Conservation (phyloP, 2,113 vertebrate species). For the Tragelaphus scriptus region DNA sequence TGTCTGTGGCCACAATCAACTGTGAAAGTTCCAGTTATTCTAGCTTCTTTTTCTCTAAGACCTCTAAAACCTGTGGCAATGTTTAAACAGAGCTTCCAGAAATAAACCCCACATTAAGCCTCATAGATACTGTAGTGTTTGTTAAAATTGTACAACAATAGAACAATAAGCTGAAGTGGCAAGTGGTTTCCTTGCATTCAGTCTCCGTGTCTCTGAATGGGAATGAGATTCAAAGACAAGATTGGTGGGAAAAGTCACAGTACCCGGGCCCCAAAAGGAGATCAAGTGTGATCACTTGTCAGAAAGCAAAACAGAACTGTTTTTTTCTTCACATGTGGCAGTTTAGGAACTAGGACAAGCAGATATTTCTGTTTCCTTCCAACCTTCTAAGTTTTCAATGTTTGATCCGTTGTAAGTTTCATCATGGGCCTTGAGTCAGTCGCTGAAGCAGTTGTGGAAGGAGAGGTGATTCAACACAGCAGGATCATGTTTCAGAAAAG, state of each 20-base stretch:
- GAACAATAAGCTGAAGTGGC: background rate
- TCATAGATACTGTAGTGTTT: background rate
- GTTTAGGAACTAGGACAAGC: background rate
- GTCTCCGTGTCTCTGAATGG: background rate
- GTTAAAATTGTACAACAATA: background rate
- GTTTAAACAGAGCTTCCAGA: background rate
- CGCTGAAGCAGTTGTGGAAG: background rate
- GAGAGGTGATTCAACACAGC: background rate
- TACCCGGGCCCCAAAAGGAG: background rate
- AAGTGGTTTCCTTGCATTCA: background rate
- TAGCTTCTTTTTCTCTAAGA: background rate
- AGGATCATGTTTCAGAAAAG: background rate
- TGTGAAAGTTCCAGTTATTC: background rate
- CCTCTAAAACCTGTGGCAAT: background rate
- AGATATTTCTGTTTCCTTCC: background rate
- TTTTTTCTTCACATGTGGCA: background rate
- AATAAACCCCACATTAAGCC: background rate
- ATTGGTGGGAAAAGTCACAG: background rate
- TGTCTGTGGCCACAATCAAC: conserved; percentile 13
- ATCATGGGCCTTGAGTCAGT: background rate
- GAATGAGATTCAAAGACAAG: background rate
- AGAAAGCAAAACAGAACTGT: background rate
- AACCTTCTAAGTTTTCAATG: background rate
- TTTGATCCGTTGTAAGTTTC: background rate
- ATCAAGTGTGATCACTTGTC: background rate